phyloP scores from a whole-genome alignment of 2,888 invertebrate species.

The Brachylomia viminalis region DNA sequence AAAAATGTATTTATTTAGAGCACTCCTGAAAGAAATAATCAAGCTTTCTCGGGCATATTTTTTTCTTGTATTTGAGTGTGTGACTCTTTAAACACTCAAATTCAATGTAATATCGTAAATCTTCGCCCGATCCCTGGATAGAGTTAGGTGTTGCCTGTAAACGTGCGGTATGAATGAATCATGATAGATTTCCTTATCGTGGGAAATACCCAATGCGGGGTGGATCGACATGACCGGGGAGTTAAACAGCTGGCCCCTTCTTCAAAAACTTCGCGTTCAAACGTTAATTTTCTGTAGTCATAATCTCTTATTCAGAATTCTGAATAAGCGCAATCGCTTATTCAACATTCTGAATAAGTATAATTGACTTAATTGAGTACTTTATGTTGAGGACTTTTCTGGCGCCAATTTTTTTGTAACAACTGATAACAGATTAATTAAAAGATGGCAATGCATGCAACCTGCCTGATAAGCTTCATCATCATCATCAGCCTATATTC shows the following conservation, averaged over 20 bases:
- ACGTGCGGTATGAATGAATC: conserved; percentile 36
- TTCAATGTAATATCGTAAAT: conserved; percentile 22
- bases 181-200: conserved; percentile 32
- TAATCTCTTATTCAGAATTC: neutral
- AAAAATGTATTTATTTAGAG: too few relatives aligned
- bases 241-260: neutral
- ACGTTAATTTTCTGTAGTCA: neutral
- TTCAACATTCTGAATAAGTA: neutral
- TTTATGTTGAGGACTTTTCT: neutral
- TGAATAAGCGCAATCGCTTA: neutral
- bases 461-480: neutral
- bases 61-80: too few relatives aligned
- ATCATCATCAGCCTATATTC: too few relatives aligned
- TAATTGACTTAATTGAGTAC: neutral
- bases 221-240: neutral
- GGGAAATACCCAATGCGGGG: conserved; percentile 21
- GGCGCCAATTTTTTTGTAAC: neutral
- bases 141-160: conserved; percentile 12
- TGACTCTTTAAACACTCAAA: too few relatives aligned
- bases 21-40: too few relatives aligned
- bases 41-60: too few relatives aligned
- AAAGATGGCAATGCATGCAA: neutral
- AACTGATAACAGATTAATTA: neutral
- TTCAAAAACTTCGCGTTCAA: conserved; percentile 5
- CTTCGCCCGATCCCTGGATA: conserved; percentile 13